Percentiles rank a stretch among this genome's conserved stretches.
These are phyloP conservation scores for Apamea monoglypha DNA, from an alignment of 2,888 invertebrate genomes.

Conservation along the genomic window DNA sequence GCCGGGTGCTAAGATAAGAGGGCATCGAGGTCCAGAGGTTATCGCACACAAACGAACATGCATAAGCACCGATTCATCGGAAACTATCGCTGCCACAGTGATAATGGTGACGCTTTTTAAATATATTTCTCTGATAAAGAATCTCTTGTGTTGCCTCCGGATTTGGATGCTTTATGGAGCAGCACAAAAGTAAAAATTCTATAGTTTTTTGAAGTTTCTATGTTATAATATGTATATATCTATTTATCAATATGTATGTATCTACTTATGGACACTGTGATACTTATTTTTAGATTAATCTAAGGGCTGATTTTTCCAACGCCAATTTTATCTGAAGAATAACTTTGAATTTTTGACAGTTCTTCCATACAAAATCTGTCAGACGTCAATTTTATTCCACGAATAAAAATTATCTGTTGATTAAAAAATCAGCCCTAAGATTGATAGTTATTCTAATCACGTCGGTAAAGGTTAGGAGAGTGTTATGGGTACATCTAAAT, in stretches of 20 bases:
- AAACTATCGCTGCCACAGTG: constrained; percentile 47
- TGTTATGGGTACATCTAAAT: not conserved
- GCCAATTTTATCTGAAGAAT: too few species aligned
- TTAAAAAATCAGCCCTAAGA: too few species aligned
- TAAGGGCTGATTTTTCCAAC: not conserved
- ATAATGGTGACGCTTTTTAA: constrained; percentile 55
- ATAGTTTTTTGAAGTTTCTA: not conserved
- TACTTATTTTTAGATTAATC: too few species aligned
- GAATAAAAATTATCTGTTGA: too few species aligned
- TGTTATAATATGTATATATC: too few species aligned
- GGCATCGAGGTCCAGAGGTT: constrained; percentile 57
- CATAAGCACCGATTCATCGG: constrained; percentile 60
- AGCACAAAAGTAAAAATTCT: constrained; percentile 7
- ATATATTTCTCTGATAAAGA: constrained; percentile 52
- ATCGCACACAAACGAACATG: constrained; percentile 61
- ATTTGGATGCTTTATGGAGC: constrained; percentile 32
- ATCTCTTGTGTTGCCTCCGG: constrained; percentile 37
- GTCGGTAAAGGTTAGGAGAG: not conserved
- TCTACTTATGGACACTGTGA: too few species aligned
- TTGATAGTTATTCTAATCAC: constrained; percentile 16
- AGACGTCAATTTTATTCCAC: too few species aligned
- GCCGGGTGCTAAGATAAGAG: constrained; percentile 57
- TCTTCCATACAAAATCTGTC: too few species aligned
- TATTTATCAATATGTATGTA: too few species aligned
- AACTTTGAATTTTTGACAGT: too few species aligned